These are phyloP conservation scores for Drosophila greeni DNA, from an alignment of 2,888 invertebrate genomes.

Conservation along the genomic window DNA sequence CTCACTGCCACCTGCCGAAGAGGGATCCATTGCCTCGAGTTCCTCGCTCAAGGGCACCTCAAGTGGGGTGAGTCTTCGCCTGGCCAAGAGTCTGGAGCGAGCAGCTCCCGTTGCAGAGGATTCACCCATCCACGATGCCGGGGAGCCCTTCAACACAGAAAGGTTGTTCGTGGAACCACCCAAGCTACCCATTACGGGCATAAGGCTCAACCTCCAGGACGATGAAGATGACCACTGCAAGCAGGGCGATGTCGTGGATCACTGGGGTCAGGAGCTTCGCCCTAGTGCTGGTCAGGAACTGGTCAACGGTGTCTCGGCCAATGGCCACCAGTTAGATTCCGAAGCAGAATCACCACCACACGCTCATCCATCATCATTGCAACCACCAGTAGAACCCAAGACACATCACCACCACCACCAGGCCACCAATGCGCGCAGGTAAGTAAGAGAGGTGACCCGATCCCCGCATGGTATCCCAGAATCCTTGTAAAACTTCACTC, in stretches of 20 bases:
- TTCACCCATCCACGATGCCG: conserved; percentile 8
- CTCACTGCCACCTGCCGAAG: conserved; percentile 63
- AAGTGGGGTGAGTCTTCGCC: conserved; percentile 15
- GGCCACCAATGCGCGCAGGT: conserved; percentile 73
- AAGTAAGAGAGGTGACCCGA: conserved; percentile 47
- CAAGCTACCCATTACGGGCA: conserved; percentile 30
- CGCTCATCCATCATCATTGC: conserved; percentile 35
- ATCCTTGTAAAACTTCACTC: conserved; percentile 1
- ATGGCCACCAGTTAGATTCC: conserved; percentile 45
- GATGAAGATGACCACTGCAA: conserved; percentile 17
- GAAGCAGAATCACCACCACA: conserved; percentile 21
- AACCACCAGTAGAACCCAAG: conserved; percentile 45
- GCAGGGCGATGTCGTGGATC: conserved; percentile 47
- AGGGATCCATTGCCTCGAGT: background rate
- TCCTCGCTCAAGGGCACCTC: background rate
- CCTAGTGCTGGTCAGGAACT: conserved; percentile 22
- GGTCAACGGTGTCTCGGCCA: conserved; percentile 45
- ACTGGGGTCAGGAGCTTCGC: conserved; percentile 56
- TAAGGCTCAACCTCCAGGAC: conserved; percentile 19
- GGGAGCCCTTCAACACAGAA: conserved; percentile 35
- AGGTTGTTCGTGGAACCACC: conserved; percentile 49
- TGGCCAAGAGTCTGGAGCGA: conserved; percentile 47
- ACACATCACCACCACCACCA: conserved; percentile 49
- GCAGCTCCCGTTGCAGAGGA: conserved; percentile 1
- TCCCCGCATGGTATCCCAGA: conserved; percentile 7